Conservation (phyloP, 2,888 invertebrate genomes). For the Blastobasis adustella region DNA sequence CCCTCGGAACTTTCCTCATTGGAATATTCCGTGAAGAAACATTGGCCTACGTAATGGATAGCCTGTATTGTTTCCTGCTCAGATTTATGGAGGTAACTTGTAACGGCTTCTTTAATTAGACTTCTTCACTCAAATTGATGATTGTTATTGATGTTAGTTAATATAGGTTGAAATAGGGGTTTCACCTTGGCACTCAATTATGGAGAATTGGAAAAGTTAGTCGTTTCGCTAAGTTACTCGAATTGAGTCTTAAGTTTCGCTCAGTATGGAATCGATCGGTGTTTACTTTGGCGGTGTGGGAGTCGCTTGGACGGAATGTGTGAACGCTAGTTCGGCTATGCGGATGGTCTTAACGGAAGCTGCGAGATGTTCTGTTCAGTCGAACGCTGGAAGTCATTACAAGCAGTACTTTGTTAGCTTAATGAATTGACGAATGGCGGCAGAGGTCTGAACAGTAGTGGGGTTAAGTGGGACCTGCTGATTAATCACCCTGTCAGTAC, state of each 20-base stretch:
- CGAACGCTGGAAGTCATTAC: constrained; percentile 57
- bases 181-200: constrained; percentile 38
- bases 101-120: constrained; percentile 74
- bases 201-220: constrained; percentile 32
- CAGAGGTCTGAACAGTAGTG: constrained; percentile 64
- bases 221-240: constrained; percentile 18
- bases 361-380: constrained; percentile 36
- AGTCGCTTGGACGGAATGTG: constrained; percentile 4
- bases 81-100: constrained; percentile 74
- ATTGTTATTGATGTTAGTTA: constrained; percentile 66
- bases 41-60: constrained; percentile 63
- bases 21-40: constrained; percentile 62
- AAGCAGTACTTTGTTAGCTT: constrained; percentile 69
- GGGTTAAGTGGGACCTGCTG: constrained; percentile 70
- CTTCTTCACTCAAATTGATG: constrained; percentile 70
- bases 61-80: constrained; percentile 65
- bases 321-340: constrained; percentile 3
- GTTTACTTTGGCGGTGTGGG: constrained; percentile 8
- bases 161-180: constrained; percentile 41
- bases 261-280: constrained; percentile 14
- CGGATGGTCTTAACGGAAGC: constrained; percentile 10
- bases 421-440: constrained; percentile 74
- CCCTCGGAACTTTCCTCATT: constrained; percentile 57
- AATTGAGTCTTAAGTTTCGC: constrained; percentile 11
- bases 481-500: constrained; percentile 71